Evolutionary conservation across 2,888 invertebrate genomes (phyloP), one percentile per base, ranked within the genome.

Genomic region (Euspilapteryx auroguttella): DNA sequence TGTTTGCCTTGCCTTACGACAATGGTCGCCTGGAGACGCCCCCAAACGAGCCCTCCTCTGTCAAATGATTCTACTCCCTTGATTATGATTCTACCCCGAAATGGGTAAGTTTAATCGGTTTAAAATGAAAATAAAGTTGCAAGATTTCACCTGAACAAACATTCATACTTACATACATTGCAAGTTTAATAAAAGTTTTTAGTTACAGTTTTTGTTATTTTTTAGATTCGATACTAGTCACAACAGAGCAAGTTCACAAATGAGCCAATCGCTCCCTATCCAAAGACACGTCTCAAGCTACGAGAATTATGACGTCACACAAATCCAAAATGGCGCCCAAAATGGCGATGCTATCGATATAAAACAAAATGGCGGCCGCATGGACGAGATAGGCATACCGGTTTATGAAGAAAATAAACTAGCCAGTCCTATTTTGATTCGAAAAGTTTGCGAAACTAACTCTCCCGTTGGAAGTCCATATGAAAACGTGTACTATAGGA

Each of bases 401-500:
- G 57, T 73, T 0, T 66, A 54, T 23, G 68, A 69, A 3, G 58
- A 66, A 32, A 56, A 55, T 15, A 59, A 65, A 31, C 38, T 73
- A 24, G 64, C 73, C 47, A 76, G 73, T 54, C 73, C 69, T 0
- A 49, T 64, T 21, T 52, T 71, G 53, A 61, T 71, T 37, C 59
- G 68, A 29, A 73, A 63, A 41, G 36, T 50, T 7, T 11, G 26
- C 17, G 15, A 34, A 32, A n/a, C 21, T 9, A 6, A 27, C 29
- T 61, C 64, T 0, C 63, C 65, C 1, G 44, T 57, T 30, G 53
- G 55, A 3, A 80, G 79, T 39, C 79, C 80, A 0, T 85, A 85
- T 40, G 85, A 86, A 50, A 86, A 85, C 46, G 75, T 84, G 2
- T 64, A 71, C 27, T 54, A 64, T 27, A 40, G 44, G 1, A 56